Percentiles rank a stretch among this genome's conserved stretches.
Evolutionary conservation across 2,888 invertebrate genomes (phyloP).

Genomic region (Standfussiana lucernea): DNA sequence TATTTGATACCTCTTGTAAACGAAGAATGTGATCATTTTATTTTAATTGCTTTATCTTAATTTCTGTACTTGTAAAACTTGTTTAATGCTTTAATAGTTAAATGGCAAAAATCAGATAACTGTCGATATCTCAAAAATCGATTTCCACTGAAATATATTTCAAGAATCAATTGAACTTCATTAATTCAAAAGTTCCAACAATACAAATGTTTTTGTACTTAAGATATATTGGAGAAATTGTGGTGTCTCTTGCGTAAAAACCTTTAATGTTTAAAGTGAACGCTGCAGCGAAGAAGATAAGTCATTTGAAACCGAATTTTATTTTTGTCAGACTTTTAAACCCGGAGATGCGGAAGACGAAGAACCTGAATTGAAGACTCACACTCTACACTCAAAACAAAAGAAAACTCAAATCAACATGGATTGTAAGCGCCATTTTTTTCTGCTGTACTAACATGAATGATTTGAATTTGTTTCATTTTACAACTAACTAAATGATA

Average conservation of each 20-base stretch:
- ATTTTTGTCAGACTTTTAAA: background rate
- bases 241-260: background rate
- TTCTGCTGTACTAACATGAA: slow-evolving; percentile 1
- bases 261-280: background rate
- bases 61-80: background rate
- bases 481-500: slow-evolving; percentile 1
- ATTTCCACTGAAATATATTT: background rate
- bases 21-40: background rate
- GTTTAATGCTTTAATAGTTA: background rate
- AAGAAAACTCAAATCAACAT: slow-evolving; percentile 20
- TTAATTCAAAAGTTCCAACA: background rate
- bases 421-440: slow-evolving; percentile 31
- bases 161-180: slow-evolving; percentile 1
- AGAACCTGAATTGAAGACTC: slow-evolving; percentile 8
- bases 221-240: background rate
- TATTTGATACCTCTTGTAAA: background rate
- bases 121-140: background rate
- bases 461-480: background rate
- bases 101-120: background rate
- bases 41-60: no score
- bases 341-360: slow-evolving; percentile 9
- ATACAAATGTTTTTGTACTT: background rate
- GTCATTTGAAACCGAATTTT: background rate
- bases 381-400: slow-evolving; percentile 5
- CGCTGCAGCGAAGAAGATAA: background rate